A percentile compares a stretch with the other conserved stretches of the same genome.
Conservation (phyloP, 2,797 vertebrate genomes). For the Thalassophryne amazonica region DNA sequence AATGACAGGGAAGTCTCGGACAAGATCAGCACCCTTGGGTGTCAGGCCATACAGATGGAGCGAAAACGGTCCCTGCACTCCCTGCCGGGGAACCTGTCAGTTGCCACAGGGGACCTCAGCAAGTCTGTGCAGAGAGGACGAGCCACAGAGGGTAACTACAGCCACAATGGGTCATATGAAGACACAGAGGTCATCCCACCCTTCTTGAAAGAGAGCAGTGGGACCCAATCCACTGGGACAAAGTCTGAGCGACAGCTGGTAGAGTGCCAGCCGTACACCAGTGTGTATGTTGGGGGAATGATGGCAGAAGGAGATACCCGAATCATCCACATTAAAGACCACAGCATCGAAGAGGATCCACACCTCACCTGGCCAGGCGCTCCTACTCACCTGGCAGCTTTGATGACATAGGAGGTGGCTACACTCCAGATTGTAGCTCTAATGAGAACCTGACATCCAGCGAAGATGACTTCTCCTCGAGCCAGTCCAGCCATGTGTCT, state of each 20-base stretch:
- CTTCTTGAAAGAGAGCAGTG: conserved; percentile 71
- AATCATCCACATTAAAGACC: conserved; percentile 76
- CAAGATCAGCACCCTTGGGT: conserved; percentile 88
- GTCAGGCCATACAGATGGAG: conserved; percentile 95
- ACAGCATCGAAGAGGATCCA: conserved; percentile 76
- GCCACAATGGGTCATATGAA: conserved; percentile 84
- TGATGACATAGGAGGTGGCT: conserved; percentile 87
- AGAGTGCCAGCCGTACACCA: conserved; percentile 89
- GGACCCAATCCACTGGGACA: conserved; percentile 61
- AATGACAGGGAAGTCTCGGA: conserved; percentile 90
- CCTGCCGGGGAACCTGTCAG: conserved; percentile 72
- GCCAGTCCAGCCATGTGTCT: conserved; percentile 90
- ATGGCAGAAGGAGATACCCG: conserved; percentile 74
- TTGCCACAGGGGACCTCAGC: conserved; percentile 67
- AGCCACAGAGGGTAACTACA: conserved; percentile 80
- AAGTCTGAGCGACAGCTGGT: conserved; percentile 74
- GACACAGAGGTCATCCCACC: conserved; percentile 81
- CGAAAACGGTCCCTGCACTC: conserved; percentile 85
- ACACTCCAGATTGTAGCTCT: conserved; percentile 97
- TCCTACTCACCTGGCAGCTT: conserved; percentile 91
- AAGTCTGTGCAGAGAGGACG: conserved; percentile 78
- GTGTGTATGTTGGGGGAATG: conserved; percentile 85
- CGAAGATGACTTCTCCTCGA: conserved; percentile 93
- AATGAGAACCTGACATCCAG: conserved; percentile 98
- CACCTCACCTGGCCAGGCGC: conserved; percentile 92